phyloP scores from a whole-genome alignment of 1,140 invertebrate genomes.

The Camponotus vicinus region DNA sequence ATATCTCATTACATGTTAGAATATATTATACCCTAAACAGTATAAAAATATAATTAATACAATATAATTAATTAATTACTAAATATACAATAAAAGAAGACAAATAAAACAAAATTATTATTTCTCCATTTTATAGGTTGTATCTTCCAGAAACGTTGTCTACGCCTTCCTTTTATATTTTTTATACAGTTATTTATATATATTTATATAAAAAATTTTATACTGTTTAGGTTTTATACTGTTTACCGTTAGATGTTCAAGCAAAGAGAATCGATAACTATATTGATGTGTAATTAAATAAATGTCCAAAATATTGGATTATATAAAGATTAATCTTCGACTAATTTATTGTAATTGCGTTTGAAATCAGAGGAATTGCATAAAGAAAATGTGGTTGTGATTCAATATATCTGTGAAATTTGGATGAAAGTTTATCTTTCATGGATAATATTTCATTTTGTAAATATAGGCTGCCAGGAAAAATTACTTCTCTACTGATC shows the following conservation, averaged over 20 bases:
- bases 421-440: slow-evolving; percentile 19
- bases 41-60: too few relatives aligned
- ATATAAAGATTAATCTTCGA: background rate
- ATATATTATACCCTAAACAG: slow-evolving; percentile 22
- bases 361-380: background rate
- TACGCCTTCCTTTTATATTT: background rate
- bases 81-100: background rate
- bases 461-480: slow-evolving; percentile 19
- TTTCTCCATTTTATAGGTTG: background rate
- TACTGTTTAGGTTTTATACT: background rate
- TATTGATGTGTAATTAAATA: slow-evolving; percentile 6
- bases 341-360: background rate
- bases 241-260: background rate
- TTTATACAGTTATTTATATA: slow-evolving; percentile 5
- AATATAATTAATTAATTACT: background rate
- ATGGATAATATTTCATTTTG: slow-evolving; percentile 19
- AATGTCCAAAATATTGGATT: background rate
- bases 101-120: background rate
- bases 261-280: background rate
- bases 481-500: slow-evolving; percentile 14
- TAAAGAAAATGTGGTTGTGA: slow-evolving; percentile 23
- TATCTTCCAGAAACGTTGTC: slow-evolving; percentile 7
- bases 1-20: background rate
- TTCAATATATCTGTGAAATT: slow-evolving; percentile 18
- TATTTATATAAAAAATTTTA: slow-evolving; percentile 3